phyloP scores from a whole-genome alignment of 2,888 invertebrate species.

The Adelognathus sp. region DNA sequence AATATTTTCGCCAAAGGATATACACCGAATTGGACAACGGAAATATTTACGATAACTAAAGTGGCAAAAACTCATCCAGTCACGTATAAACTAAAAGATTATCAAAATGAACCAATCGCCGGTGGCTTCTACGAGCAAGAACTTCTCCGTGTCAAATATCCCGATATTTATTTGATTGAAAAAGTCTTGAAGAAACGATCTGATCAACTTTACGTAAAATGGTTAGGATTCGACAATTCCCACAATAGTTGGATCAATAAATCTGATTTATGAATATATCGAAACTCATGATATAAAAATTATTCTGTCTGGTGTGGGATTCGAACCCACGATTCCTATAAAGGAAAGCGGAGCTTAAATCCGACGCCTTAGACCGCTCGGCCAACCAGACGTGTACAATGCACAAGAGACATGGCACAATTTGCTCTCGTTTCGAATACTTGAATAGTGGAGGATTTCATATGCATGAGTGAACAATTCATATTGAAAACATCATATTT shows the following conservation, averaged over 20 bases:
- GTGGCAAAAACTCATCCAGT: slow-evolving; percentile 68
- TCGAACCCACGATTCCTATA: too few relatives aligned
- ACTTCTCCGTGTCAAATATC: slow-evolving; percentile 62
- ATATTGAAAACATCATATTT: too few relatives aligned
- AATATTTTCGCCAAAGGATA: slow-evolving; percentile 72
- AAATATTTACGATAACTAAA: slow-evolving; percentile 71
- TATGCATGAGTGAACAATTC: too few relatives aligned
- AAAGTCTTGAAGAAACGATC: slow-evolving; percentile 63
- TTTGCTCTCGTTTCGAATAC: too few relatives aligned
- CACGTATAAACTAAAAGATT: slow-evolving; percentile 70
- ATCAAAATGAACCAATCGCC: slow-evolving; percentile 60
- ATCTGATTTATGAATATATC: not conserved
- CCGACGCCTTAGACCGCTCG: slow-evolving; percentile 88
- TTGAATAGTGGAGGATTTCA: too few relatives aligned
- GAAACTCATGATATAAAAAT: too few relatives aligned
- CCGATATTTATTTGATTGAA: slow-evolving; percentile 67
- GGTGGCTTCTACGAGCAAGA: slow-evolving; percentile 71
- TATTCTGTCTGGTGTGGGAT: too few relatives aligned
- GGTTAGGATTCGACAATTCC: not conserved
- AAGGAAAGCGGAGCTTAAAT: slow-evolving; percentile 87
- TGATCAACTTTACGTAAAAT: slow-evolving; percentile 53
- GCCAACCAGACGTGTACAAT: too few relatives aligned
- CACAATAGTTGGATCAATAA: slow-evolving; percentile 18
- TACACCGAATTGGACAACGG: slow-evolving; percentile 73
- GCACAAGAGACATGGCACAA: too few relatives aligned